Conservation (phyloP, 2,113 vertebrate species). For the Urocitellus parryii region DNA sequence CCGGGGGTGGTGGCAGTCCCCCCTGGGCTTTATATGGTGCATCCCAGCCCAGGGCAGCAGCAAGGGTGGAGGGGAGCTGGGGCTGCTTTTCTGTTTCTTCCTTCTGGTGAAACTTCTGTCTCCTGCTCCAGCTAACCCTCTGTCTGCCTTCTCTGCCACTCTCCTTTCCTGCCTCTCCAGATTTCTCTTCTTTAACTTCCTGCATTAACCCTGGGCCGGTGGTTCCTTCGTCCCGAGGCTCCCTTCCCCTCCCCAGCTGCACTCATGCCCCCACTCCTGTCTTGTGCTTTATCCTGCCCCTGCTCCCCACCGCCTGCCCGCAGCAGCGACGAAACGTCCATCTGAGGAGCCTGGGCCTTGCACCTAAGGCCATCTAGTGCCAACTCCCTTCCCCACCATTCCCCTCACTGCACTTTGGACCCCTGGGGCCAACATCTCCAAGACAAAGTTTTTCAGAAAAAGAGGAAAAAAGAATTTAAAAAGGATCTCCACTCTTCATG, state of each 20-base stretch:
- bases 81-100: conserved; percentile 76
- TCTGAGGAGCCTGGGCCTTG: conserved; percentile 85
- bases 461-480: conserved; percentile 72
- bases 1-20: neutral
- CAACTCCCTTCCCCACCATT: conserved; percentile 71
- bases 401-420: conserved; percentile 82
- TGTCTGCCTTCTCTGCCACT: conserved; percentile 85
- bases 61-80: conserved; percentile 28
- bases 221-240: conserved; percentile 71
- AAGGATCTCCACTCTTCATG: conserved; percentile 82
- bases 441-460: conserved; percentile 83
- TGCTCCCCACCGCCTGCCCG: conserved; percentile 68
- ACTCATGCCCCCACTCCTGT: conserved; percentile 83
- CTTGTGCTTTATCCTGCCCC: conserved; percentile 83
- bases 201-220: conserved; percentile 90
- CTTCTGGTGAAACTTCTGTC: conserved; percentile 76
- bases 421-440: conserved; percentile 83
- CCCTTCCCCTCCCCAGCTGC: conserved; percentile 69
- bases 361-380: conserved; percentile 80
- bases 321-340: conserved; percentile 85
- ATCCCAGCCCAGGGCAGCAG: neutral
- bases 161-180: conserved; percentile 89
- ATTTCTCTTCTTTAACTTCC: conserved; percentile 95
- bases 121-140: conserved; percentile 78
- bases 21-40: neutral